Conservation (phyloP, 2,113 vertebrate species). For the Aspiorhynchus laticeps region DNA sequence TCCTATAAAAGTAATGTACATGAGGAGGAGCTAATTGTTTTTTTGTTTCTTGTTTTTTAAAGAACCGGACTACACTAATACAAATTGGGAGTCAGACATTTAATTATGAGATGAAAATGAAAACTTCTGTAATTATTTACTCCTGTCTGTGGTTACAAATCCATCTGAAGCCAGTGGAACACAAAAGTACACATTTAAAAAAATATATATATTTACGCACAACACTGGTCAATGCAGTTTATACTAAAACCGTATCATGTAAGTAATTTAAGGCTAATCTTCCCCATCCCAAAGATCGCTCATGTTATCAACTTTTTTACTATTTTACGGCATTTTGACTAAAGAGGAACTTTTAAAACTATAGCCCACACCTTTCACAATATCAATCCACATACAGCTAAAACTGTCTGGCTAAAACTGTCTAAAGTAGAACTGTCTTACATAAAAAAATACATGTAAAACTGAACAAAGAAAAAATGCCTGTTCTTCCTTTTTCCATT, state of each 20-base stretch:
- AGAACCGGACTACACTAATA: not conserved
- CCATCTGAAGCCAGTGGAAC: not conserved
- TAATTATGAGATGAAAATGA: not conserved
- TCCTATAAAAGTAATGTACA: not conserved
- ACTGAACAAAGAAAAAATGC: not conserved
- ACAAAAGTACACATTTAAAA: not conserved
- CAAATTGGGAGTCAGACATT: not conserved
- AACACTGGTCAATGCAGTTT: not conserved
- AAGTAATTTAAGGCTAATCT: not conserved
- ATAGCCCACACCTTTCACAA: not conserved
- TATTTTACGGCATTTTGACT: not conserved
- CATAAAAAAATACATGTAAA: not conserved
- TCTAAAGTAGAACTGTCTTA: not conserved
- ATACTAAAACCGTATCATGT: not conserved
- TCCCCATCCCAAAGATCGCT: not conserved
- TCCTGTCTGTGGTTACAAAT: not conserved
- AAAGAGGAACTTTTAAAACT: not conserved
- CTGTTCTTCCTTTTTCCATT: not conserved
- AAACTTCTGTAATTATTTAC: not conserved
- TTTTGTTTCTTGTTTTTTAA: not conserved
- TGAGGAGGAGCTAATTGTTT: not conserved
- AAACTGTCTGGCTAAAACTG: not conserved
- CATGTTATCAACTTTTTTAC: not conserved
- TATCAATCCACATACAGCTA: not conserved
- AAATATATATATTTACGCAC: not conserved